Evolutionary conservation across 1,140 invertebrate genomes (phyloP).

Genomic region (Potamilus streckersoni): DNA sequence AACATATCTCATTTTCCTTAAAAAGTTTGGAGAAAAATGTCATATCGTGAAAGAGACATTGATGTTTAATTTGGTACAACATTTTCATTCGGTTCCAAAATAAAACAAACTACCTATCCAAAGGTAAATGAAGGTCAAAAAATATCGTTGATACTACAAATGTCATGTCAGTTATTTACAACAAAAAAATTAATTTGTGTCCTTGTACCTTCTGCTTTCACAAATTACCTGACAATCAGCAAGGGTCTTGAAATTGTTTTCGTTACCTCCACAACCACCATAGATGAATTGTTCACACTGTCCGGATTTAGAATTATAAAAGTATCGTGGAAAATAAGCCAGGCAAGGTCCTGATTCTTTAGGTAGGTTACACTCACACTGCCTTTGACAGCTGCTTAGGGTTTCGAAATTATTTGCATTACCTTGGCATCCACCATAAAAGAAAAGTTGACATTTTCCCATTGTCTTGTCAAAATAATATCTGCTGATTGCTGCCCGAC

Average conservation of each 20-base stretch:
- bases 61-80: no score
- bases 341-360: slow-evolving; percentile 28
- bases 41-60: no score
- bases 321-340: slow-evolving; percentile 59
- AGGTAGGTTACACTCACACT: slow-evolving; percentile 31
- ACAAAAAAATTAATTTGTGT: no score
- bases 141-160: no score
- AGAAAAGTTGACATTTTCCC: slow-evolving; percentile 69
- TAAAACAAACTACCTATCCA: no score
- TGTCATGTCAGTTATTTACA: no score
- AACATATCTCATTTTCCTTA: no score
- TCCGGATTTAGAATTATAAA: slow-evolving; percentile 70
- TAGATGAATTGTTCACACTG: slow-evolving; percentile 75
- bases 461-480: slow-evolving; percentile 68
- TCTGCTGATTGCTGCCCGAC: slow-evolving; percentile 49
- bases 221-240: slow-evolving; percentile 74
- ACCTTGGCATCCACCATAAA: slow-evolving; percentile 72
- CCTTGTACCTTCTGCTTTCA: background rate
- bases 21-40: no score
- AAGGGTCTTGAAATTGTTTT: slow-evolving; percentile 75
- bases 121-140: no score
- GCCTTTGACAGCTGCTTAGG: background rate
- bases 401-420: slow-evolving; percentile 71
- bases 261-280: slow-evolving; percentile 77
- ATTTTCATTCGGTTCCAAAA: no score